These are phyloP conservation scores for Dryococelus australis DNA, from an alignment of 2,888 invertebrate species.

Conservation along the genomic window DNA sequence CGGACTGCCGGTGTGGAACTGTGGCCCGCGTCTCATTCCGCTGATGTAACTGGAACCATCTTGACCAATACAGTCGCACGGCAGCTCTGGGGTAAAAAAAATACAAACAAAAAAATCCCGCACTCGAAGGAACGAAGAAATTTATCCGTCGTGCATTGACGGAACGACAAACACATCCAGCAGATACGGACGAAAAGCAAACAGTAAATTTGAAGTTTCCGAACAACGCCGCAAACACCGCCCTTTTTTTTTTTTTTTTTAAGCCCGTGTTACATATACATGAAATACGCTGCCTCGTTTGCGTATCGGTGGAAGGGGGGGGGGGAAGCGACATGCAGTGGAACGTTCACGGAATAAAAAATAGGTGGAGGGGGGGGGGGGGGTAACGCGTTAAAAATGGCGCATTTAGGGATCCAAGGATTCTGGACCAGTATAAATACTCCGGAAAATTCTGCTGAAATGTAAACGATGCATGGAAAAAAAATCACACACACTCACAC, in stretches of 20 bases:
- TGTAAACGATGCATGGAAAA: not conserved
- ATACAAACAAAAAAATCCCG: not conserved
- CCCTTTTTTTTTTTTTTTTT: not conserved
- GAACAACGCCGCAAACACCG: not conserved
- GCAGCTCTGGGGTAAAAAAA: too few species aligned
- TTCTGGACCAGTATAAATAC: not conserved
- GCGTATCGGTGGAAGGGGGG: not conserved
- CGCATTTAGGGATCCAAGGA: not conserved
- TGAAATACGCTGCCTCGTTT: constrained; percentile 10
- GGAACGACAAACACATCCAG: not conserved
- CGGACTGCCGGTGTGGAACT: too few species aligned
- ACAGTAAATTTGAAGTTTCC: not conserved
- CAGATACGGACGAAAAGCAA: not conserved
- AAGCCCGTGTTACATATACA: not conserved
- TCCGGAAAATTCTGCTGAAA: not conserved
- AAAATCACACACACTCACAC: too few species aligned
- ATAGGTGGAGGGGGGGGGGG: too few species aligned
- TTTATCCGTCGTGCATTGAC: not conserved
- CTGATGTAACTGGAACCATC: too few species aligned
- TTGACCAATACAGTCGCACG: too few species aligned
- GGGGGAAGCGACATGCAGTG: not conserved
- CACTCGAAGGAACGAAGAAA: not conserved
- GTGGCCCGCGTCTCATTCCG: too few species aligned
- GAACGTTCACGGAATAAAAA: constrained; percentile 7
- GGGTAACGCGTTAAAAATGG: constrained; percentile 3